Conservation (phyloP, 2,113 vertebrate species). For the Lagopus leucura region DNA sequence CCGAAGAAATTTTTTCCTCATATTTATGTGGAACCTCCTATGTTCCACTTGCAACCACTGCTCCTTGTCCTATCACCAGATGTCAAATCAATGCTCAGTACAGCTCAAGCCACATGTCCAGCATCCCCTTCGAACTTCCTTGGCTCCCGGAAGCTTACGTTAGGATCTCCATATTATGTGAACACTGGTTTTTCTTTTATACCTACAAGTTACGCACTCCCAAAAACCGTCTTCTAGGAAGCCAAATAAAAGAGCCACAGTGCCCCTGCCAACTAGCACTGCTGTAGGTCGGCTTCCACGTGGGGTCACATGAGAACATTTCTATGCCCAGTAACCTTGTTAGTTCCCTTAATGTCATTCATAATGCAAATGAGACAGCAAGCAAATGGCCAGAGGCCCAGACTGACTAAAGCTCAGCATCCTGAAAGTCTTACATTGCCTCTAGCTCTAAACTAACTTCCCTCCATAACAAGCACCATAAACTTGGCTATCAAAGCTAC, state of each 20-base stretch:
- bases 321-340: conserved; percentile 92
- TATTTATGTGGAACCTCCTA: too few relatives aligned
- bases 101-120: not conserved
- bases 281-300: conserved; percentile 94
- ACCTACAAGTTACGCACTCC: conserved; percentile 80
- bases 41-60: not conserved
- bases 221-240: conserved; percentile 81
- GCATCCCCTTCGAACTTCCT: not conserved
- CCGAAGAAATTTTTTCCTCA: too few relatives aligned
- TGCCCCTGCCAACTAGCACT: conserved; percentile 85
- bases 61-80: too few relatives aligned
- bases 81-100: not conserved
- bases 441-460: conserved; percentile 69
- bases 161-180: not conserved
- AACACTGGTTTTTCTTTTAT: conserved; percentile 38
- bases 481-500: conserved; percentile 79
- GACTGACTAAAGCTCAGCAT: conserved; percentile 73
- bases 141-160: not conserved
- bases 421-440: conserved; percentile 72
- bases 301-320: conserved; percentile 88
- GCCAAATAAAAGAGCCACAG: conserved; percentile 88
- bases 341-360: conserved; percentile 90
- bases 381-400: conserved; percentile 86
- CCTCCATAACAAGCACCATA: conserved; percentile 80
- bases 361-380: conserved; percentile 89